A percentile compares a stretch with the other conserved stretches of the same genome.
phyloP scores from a whole-genome alignment of 53 echinoderm and acorn worm species.

The Stichopus horrens region DNA sequence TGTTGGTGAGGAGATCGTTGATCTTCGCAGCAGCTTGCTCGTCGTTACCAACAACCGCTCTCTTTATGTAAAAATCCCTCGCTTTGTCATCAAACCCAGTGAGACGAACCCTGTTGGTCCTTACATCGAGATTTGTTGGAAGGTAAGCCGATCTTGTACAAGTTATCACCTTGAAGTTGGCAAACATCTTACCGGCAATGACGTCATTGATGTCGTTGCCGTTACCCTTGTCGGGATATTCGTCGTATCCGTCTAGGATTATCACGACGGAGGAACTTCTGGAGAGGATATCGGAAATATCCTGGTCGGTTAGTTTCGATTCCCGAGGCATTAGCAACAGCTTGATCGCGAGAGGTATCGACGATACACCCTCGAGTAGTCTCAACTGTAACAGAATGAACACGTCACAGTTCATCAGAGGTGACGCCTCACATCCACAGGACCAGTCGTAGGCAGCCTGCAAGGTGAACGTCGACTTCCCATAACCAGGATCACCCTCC shows the following conservation, averaged over 20 bases:
- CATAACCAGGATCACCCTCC: no score
- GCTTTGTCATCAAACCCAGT: slow-evolving; percentile 15
- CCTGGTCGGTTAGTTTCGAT: not conserved
- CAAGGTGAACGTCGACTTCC: no score
- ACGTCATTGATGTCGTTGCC: not conserved
- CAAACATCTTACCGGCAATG: slow-evolving; percentile 13
- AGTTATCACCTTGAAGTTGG: not conserved
- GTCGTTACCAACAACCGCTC: not conserved
- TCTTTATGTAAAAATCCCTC: not conserved
- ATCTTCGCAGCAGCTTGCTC: not conserved
- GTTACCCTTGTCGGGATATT: slow-evolving; percentile 5
- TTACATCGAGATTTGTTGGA: not conserved
- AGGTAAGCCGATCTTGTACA: not conserved
- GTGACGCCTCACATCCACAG: no score
- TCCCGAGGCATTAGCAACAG: not conserved
- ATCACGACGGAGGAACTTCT: not conserved
- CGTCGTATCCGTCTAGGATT: slow-evolving; percentile 8
- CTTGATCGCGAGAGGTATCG: not conserved
- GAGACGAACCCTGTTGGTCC: not conserved
- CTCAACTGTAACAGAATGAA: not conserved
- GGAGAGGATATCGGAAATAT: not conserved
- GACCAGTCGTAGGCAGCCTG: no score
- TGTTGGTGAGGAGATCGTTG: not conserved
- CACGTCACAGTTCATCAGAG: not conserved
- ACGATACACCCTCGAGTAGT: not conserved